A percentile compares a stretch with the other conserved stretches of the same genome.
phyloP scores from a whole-genome alignment of 1,140 invertebrate genomes.

The Orchesella cincta region DNA sequence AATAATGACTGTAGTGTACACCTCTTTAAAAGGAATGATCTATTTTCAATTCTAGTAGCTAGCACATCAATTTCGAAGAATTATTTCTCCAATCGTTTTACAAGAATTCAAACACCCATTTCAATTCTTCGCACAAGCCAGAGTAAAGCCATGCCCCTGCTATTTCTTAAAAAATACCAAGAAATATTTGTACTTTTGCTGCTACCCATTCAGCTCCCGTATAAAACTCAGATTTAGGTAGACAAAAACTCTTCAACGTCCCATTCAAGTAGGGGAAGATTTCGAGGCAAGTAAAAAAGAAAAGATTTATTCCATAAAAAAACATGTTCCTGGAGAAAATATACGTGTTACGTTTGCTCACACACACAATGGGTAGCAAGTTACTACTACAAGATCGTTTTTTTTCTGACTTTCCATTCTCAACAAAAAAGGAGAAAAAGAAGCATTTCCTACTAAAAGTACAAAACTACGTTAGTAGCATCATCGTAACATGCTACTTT shows the following conservation, averaged over 20 bases:
- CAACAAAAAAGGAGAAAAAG: neutral
- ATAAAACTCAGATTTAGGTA: too few species aligned
- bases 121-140: neutral
- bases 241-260: too few species aligned
- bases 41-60: constrained; percentile 11
- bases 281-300: too few species aligned
- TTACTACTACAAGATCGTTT: neutral
- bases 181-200: neutral
- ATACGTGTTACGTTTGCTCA: too few species aligned
- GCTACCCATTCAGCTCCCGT: too few species aligned
- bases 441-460: too few species aligned
- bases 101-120: constrained; percentile 16
- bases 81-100: constrained; percentile 11
- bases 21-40: constrained; percentile 3
- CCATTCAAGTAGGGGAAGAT: too few species aligned
- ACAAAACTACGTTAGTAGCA: too few species aligned
- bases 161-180: neutral
- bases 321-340: too few species aligned
- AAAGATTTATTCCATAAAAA: neutral
- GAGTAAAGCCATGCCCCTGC: too few species aligned
- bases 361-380: too few species aligned
- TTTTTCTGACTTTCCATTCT: neutral
- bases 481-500: constrained; percentile 10
- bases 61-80: constrained; percentile 9
- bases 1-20: constrained; percentile 2